A percentile compares a stretch with the other conserved stretches of the same genome.
phyloP scores from a whole-genome alignment of 2,888 invertebrate species.

The Chymomyza caudatula region DNA sequence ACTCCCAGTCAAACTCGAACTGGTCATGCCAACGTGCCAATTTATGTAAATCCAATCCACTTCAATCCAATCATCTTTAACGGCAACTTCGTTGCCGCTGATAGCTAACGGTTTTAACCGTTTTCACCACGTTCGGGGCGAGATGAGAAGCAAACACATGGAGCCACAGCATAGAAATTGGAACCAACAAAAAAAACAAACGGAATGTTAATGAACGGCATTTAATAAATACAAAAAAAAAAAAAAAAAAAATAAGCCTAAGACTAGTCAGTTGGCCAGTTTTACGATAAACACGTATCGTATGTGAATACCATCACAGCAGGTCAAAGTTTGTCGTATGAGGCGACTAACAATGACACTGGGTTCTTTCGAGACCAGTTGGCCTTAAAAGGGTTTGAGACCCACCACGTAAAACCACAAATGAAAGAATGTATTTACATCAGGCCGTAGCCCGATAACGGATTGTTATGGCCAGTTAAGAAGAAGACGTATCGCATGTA shows the following conservation, averaged over 20 bases:
- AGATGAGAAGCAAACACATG: not conserved
- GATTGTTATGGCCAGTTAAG: no score
- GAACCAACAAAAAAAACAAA: not conserved
- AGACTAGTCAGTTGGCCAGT: no score
- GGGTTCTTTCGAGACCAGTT: no score
- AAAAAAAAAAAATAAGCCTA: not conserved
- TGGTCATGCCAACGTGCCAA: constrained; percentile 61
- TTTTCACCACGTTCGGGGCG: constrained; percentile 20
- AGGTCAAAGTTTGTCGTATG: no score
- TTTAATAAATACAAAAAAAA: not conserved
- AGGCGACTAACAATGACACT: no score
- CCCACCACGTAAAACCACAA: no score
- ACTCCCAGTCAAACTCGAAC: not conserved
- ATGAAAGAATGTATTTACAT: no score
- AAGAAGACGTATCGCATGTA: no score
- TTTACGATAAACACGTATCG: no score
- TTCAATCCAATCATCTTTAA: constrained; percentile 51
- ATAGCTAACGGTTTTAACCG: constrained; percentile 57
- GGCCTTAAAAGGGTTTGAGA: no score
- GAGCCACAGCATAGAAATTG: not conserved
- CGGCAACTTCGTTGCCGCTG: constrained; percentile 39
- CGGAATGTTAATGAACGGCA: not conserved
- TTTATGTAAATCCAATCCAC: constrained; percentile 62
- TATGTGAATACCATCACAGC: no score
- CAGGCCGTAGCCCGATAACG: no score